phyloP scores from a whole-genome alignment of 1,140 invertebrate genomes.

The Atopsyche davidsoni region DNA sequence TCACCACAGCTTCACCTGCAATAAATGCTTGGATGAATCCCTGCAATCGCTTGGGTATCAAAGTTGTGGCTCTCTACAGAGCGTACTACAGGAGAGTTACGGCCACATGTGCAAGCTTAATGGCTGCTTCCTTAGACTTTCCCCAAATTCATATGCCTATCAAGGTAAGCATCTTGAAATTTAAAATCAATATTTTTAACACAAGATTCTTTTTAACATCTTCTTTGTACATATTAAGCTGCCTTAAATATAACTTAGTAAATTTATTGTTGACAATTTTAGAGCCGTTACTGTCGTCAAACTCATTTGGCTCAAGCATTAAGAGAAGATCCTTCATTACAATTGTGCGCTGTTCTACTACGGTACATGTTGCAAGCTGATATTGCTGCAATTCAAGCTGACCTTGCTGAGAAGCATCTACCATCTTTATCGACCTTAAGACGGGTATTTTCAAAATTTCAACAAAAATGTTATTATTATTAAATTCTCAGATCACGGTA shows the following conservation, averaged over 20 bases:
- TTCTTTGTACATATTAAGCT: background rate
- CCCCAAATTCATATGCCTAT: conserved; percentile 76
- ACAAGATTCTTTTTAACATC: background rate
- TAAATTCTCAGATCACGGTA: no score
- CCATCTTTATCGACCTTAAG: conserved; percentile 85
- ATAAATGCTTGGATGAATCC: conserved; percentile 98
- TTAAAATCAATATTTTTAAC: background rate
- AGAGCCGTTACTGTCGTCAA: conserved; percentile 85
- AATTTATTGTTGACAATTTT: conserved; percentile 16
- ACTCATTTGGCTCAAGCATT: conserved; percentile 85
- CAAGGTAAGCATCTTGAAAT: conserved; percentile 60
- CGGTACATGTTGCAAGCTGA: conserved; percentile 76
- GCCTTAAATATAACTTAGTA: background rate
- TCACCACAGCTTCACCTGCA: conserved; percentile 91
- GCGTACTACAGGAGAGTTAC: conserved; percentile 70
- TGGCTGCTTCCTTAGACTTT: conserved; percentile 88
- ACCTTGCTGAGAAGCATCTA: conserved; percentile 75
- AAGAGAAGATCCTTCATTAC: conserved; percentile 93
- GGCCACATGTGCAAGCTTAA: conserved; percentile 87
- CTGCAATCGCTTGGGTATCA: conserved; percentile 78
- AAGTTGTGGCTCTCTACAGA: conserved; percentile 71
- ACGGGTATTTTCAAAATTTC: conserved; percentile 54
- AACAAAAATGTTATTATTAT: no score
- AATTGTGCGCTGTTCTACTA: conserved; percentile 83
- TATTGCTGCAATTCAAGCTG: conserved; percentile 69